phyloP scores from a whole-genome alignment of 1,140 invertebrate species.

The Leptestheria dahalacensis region DNA sequence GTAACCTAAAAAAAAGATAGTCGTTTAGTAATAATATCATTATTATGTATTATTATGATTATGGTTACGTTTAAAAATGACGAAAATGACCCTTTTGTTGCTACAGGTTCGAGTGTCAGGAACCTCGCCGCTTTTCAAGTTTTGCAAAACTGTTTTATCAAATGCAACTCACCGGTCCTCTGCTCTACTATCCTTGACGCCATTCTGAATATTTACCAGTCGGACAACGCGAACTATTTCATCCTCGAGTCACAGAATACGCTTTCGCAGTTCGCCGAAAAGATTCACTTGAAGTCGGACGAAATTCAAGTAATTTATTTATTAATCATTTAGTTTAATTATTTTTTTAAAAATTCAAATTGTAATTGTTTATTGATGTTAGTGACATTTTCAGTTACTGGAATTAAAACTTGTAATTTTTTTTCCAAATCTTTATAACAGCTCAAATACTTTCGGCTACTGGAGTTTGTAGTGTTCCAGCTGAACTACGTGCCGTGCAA shows the following conservation, averaged over 20 bases:
- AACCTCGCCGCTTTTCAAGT: conserved; percentile 94
- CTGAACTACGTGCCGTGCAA: conserved; percentile 97
- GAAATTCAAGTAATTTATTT: conserved; percentile 57
- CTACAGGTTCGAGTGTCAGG: conserved; percentile 52
- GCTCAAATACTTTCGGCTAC: conserved; percentile 85
- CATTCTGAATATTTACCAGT: conserved; percentile 90
- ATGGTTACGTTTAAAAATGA: no score
- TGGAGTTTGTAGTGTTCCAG: conserved; percentile 94
- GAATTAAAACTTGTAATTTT: not conserved
- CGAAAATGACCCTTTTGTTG: no score
- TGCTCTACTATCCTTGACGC: conserved; percentile 86
- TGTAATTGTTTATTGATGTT: not conserved
- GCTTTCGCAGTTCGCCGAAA: conserved; percentile 87
- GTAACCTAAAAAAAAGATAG: conserved; percentile 31
- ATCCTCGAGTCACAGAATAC: conserved; percentile 93
- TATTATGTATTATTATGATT: conserved; percentile 6
- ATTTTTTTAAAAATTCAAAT: no score
- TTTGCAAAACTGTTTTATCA: conserved; percentile 81
- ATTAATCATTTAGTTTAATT: no score
- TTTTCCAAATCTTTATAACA: conserved; percentile 23
- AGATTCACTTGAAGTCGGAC: conserved; percentile 72
- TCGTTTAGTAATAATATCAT: not conserved
- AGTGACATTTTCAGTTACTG: not conserved
- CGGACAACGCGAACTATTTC: conserved; percentile 97
- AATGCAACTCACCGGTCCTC: conserved; percentile 64